Conservation (phyloP, 1,140 invertebrate species). For the Leptoteleia sp. region DNA sequence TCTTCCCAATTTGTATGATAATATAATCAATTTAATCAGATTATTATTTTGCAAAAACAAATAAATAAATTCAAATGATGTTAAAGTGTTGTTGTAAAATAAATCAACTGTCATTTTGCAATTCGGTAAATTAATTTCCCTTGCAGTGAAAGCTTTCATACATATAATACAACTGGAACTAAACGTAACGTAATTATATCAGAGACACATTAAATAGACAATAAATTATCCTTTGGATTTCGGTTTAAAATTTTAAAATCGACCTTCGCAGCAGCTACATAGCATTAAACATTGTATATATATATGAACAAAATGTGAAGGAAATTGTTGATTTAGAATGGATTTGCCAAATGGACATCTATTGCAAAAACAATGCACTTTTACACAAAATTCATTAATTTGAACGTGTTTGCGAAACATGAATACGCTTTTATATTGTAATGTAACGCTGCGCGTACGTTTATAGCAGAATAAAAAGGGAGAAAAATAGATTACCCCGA, state of each 20-base stretch:
- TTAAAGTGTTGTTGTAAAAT: too few relatives aligned
- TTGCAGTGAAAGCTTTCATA: too few relatives aligned
- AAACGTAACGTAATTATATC: slow-evolving; percentile 4
- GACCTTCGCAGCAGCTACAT: slow-evolving; percentile 18
- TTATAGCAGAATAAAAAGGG: too few relatives aligned
- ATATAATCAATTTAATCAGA: too few relatives aligned
- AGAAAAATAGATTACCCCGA: slow-evolving; percentile 22
- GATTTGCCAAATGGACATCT: slow-evolving; percentile 15
- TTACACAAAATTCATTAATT: slow-evolving; percentile 44
- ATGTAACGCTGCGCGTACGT: slow-evolving; percentile 4
- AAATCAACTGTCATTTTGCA: too few relatives aligned
- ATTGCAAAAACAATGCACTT: slow-evolving; percentile 31
- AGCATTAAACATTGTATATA: slow-evolving; percentile 8
- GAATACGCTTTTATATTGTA: slow-evolving; percentile 48
- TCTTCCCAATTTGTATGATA: too few relatives aligned
- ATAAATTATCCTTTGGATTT: slow-evolving; percentile 12
- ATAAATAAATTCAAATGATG: too few relatives aligned
- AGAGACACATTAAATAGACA: background rate
- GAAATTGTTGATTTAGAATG: slow-evolving; percentile 51
- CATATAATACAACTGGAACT: background rate
- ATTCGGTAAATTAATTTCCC: too few relatives aligned
- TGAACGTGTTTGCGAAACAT: slow-evolving; percentile 32
- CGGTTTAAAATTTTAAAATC: slow-evolving; percentile 51
- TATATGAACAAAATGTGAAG: slow-evolving; percentile 40
- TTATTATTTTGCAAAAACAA: too few relatives aligned